These are phyloP conservation scores for Ectropis grisescens DNA, from an alignment of 1,140 invertebrate species.

Conservation along the genomic window DNA sequence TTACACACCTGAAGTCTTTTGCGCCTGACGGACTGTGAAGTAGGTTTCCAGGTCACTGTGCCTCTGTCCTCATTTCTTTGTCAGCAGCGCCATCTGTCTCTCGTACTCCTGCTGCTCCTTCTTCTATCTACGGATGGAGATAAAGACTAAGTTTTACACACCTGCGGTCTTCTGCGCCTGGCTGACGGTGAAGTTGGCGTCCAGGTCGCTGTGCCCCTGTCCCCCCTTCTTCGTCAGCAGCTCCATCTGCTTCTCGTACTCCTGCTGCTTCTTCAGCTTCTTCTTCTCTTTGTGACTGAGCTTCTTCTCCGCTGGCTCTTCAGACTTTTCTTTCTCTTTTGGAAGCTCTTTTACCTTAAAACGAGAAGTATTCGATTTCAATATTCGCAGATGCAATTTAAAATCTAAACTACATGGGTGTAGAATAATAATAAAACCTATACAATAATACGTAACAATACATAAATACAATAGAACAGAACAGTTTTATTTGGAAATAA, in stretches of 20 bases:
- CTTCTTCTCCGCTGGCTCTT: constrained; percentile 73
- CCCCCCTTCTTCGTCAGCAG: constrained; percentile 89
- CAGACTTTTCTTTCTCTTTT: constrained; percentile 22
- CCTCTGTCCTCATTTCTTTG: constrained; percentile 89
- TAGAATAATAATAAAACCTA: too few relatives aligned
- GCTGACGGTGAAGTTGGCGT: constrained; percentile 96
- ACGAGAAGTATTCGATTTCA: too few relatives aligned
- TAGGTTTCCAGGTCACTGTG: constrained; percentile 92
- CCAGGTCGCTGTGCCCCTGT: constrained; percentile 88
- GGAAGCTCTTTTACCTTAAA: constrained; percentile 14
- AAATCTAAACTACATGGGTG: too few relatives aligned
- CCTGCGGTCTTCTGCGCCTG: constrained; percentile 89
- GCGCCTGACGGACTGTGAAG: constrained; percentile 96
- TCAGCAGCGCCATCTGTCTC: constrained; percentile 89
- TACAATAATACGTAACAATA: too few relatives aligned
- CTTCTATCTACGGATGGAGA: too few relatives aligned
- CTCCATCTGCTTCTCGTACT: constrained; percentile 94
- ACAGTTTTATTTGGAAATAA: too few relatives aligned
- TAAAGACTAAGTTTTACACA: too few relatives aligned
- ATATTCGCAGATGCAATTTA: too few relatives aligned
- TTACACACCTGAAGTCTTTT: constrained; percentile 79
- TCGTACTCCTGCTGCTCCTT: constrained; percentile 95
- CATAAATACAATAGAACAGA: too few relatives aligned
- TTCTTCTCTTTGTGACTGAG: constrained; percentile 96
- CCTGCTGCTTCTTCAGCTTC: constrained; percentile 92